Percentiles rank a stretch among this genome's conserved stretches.
Conservation (phyloP, 1,140 invertebrate genomes). For the Drosophila micromelanica region DNA sequence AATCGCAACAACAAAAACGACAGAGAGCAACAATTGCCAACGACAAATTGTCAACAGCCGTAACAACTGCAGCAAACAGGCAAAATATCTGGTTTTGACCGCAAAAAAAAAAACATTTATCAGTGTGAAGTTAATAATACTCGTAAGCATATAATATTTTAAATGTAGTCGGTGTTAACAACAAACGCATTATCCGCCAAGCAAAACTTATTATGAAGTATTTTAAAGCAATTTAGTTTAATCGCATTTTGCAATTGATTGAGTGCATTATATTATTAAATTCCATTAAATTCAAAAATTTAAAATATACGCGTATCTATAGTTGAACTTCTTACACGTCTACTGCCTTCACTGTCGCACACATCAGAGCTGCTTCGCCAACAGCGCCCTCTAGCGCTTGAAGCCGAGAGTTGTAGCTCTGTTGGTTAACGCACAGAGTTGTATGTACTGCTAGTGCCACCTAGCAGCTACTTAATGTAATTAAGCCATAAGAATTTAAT, state of each 20-base stretch:
- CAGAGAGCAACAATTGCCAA: slow-evolving; percentile 31
- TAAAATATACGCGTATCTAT: slow-evolving; percentile 13
- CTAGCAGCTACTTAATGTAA: neutral
- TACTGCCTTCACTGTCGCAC: neutral
- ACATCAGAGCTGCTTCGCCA: neutral
- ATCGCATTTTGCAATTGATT: slow-evolving; percentile 1
- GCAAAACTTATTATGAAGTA: neutral
- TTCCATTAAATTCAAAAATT: slow-evolving; percentile 10
- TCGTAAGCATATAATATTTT: slow-evolving; percentile 1
- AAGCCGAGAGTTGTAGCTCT: neutral
- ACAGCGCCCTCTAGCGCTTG: slow-evolving; percentile 6
- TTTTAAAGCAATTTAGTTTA: neutral
- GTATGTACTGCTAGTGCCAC: neutral
- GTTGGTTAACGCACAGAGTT: neutral
- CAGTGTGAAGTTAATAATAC: neutral
- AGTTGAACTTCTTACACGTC: slow-evolving; percentile 5
- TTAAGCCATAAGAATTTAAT: no score
- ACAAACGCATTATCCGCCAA: neutral
- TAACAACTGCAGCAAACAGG: neutral
- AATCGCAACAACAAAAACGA: slow-evolving; percentile 10
- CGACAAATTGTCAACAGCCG: slow-evolving; percentile 32
- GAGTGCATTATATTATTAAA: no score
- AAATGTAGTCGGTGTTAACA: slow-evolving; percentile 11
- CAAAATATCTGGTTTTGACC: slow-evolving; percentile 26
- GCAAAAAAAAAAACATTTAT: neutral